Conservation (phyloP, 2,797 vertebrate genomes). For the Tragelaphus oryx region DNA sequence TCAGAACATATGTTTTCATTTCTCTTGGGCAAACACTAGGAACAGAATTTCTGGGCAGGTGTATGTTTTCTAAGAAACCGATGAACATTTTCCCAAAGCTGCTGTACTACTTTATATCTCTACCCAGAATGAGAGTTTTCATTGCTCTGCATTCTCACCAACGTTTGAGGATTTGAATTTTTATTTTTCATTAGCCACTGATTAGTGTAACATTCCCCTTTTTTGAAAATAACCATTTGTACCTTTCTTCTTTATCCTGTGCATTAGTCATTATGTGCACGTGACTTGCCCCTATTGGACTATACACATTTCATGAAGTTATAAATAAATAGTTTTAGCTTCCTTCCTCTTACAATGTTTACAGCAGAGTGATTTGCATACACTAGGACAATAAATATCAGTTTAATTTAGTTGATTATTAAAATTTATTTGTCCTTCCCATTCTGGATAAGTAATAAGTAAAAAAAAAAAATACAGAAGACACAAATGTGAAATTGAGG, state of each 20-base stretch:
- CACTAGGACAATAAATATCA: neutral
- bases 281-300: neutral
- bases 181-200: neutral
- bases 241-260: neutral
- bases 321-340: neutral
- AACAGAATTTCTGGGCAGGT: neutral
- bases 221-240: neutral
- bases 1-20: neutral
- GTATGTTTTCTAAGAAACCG: neutral
- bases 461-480: neutral
- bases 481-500: neutral
- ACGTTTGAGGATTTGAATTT: neutral
- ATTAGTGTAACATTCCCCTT: neutral
- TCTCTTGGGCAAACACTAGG: neutral
- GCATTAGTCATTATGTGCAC: neutral
- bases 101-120: neutral
- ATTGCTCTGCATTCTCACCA: neutral
- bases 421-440: neutral
- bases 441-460: neutral
- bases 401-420: slow-evolving; percentile 1
- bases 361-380: neutral
- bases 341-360: neutral
- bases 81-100: neutral
- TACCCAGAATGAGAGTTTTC: neutral
- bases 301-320: neutral